These are phyloP conservation scores for Castor canadensis DNA, from an alignment of 2,113 vertebrate species.

Conservation along the genomic window DNA sequence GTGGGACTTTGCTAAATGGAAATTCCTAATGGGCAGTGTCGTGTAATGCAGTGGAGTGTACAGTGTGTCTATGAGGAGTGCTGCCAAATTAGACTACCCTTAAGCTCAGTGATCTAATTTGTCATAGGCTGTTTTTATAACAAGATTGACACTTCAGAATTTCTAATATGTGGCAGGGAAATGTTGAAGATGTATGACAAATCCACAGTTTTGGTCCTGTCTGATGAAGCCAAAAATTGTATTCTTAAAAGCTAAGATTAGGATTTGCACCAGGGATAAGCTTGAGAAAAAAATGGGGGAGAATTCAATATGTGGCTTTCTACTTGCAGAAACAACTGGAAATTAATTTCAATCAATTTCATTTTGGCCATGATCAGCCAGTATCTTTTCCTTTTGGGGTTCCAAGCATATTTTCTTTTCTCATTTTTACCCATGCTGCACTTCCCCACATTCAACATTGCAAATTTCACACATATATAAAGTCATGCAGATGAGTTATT, in stretches of 20 bases:
- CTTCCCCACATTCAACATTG: constrained; percentile 82
- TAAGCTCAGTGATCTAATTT: neutral
- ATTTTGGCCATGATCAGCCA: neutral
- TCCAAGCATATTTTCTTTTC: constrained; percentile 58
- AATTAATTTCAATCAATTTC: constrained; percentile 37
- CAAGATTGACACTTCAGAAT: neutral
- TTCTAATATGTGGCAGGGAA: neutral
- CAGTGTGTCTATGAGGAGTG: neutral
- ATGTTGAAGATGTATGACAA: neutral
- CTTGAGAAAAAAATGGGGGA: neutral
- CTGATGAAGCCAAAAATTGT: constrained; percentile 22
- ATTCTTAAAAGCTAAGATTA: neutral
- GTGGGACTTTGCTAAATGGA: neutral
- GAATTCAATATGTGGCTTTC: constrained; percentile 41
- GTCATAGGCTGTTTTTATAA: neutral
- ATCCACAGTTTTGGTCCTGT: neutral
- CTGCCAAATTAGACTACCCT: neutral
- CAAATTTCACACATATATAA: constrained; percentile 84
- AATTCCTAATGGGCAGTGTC: neutral
- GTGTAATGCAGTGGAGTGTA: neutral
- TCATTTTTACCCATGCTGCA: constrained; percentile 80
- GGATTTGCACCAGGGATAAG: neutral
- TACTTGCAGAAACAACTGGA: constrained; percentile 15
- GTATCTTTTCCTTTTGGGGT: constrained; percentile 42
- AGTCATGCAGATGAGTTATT: constrained; percentile 85